phyloP scores from a whole-genome alignment of 2,888 invertebrate species.

The Metopia argyrocephala region DNA sequence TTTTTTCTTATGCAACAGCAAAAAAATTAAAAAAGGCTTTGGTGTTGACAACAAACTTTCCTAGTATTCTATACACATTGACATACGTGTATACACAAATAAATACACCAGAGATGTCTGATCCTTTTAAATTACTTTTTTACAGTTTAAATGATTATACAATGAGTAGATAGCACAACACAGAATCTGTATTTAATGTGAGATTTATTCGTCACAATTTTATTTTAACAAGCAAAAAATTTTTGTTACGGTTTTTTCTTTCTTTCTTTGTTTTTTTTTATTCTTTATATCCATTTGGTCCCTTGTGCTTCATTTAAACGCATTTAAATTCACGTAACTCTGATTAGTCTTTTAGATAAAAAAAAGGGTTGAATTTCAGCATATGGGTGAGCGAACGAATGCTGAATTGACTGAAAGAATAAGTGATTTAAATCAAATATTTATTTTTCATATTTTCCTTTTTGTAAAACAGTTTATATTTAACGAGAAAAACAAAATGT shows the following conservation, averaged over 20 bases:
- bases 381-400: background rate
- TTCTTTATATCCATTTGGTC: slow-evolving; percentile 25
- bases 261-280: slow-evolving; percentile 21
- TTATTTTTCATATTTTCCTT: slow-evolving; percentile 60
- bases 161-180: slow-evolving; percentile 54
- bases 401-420: slow-evolving; percentile 27
- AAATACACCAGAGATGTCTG: slow-evolving; percentile 39
- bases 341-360: slow-evolving; percentile 62
- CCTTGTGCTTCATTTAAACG: slow-evolving; percentile 56
- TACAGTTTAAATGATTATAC: slow-evolving; percentile 61
- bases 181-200: slow-evolving; percentile 55
- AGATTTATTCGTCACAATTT: slow-evolving; percentile 46
- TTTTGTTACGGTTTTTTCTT: slow-evolving; percentile 49
- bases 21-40: too few species aligned
- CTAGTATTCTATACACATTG: slow-evolving; percentile 41
- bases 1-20: too few species aligned
- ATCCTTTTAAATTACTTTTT: slow-evolving; percentile 62
- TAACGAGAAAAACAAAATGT: slow-evolving; percentile 63
- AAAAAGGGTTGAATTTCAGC: slow-evolving; percentile 65
- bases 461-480: slow-evolving; percentile 58
- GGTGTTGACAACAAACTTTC: background rate
- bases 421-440: slow-evolving; percentile 59
- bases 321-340: slow-evolving; percentile 66
- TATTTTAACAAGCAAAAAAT: background rate
- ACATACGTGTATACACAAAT: slow-evolving; percentile 5